phyloP scores from a whole-genome alignment of 2,888 invertebrate genomes.

The Idaea biselata region DNA sequence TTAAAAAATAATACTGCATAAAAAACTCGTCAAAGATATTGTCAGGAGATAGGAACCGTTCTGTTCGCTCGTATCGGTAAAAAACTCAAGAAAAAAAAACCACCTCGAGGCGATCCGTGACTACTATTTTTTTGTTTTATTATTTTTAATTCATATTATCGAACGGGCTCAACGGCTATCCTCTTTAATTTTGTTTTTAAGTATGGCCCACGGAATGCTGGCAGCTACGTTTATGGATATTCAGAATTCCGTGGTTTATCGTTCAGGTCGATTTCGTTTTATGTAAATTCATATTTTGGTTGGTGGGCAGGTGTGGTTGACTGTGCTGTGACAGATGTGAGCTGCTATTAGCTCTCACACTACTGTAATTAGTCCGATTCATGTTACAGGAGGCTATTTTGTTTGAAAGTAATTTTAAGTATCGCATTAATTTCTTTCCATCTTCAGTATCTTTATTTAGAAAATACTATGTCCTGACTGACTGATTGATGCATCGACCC shows the following conservation, averaged over 20 bases:
- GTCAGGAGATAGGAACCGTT: constrained; percentile 72
- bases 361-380: background rate
- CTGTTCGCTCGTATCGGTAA: constrained; percentile 73
- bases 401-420: background rate
- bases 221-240: constrained; percentile 78
- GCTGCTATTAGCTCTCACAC: constrained; percentile 6
- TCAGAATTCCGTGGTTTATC: constrained; percentile 74
- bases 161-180: constrained; percentile 79
- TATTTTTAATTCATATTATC: constrained; percentile 81
- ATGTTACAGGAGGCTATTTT: background rate
- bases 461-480: no score
- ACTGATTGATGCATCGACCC: no score
- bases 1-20: constrained; percentile 78
- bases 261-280: constrained; percentile 69
- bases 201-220: constrained; percentile 78
- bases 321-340: constrained; percentile 66
- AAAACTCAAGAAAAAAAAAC: constrained; percentile 65
- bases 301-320: constrained; percentile 53
- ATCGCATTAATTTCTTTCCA: background rate
- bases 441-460: background rate
- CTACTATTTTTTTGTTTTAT: constrained; percentile 79
- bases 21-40: constrained; percentile 81
- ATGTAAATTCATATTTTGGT: constrained; percentile 61
- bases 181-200: constrained; percentile 81
- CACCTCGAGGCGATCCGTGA: constrained; percentile 79